Conservation (phyloP, 2,888 invertebrate genomes). For the Tubulanus polymorphus region DNA sequence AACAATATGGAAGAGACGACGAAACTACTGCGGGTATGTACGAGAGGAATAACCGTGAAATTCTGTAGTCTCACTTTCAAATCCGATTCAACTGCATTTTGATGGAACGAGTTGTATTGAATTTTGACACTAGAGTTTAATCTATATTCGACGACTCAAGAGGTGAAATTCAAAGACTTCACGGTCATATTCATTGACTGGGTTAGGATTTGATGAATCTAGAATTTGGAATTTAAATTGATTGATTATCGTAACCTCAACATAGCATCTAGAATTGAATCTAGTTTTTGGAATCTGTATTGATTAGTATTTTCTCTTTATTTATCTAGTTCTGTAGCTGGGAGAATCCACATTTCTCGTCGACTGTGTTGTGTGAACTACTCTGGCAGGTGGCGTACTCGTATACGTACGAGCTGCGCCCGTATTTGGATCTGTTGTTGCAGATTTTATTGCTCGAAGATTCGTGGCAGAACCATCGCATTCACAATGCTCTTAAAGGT, state of each 20-base stretch:
- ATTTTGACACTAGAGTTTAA: background rate
- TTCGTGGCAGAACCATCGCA: slow-evolving; percentile 91
- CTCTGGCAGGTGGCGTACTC: slow-evolving; percentile 79
- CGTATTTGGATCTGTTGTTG: slow-evolving; percentile 83
- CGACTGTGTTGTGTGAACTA: slow-evolving; percentile 81
- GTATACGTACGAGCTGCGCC: slow-evolving; percentile 89
- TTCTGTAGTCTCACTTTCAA: background rate
- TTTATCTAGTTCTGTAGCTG: slow-evolving; percentile 83
- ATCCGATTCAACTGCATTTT: background rate
- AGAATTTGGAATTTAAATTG: no score
- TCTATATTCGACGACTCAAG: background rate
- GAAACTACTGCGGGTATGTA: slow-evolving; percentile 63
- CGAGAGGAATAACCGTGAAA: no score
- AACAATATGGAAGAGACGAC: slow-evolving; percentile 87
- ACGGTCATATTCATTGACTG: no score
- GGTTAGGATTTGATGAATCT: no score
- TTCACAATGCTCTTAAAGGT: slow-evolving; percentile 90
- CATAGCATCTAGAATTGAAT: no score
- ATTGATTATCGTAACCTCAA: no score
- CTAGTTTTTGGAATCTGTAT: no score
- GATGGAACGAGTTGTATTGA: slow-evolving; percentile 1
- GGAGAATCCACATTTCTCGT: slow-evolving; percentile 94
- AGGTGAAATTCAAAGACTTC: no score
- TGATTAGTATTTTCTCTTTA: no score
- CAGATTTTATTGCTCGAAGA: slow-evolving; percentile 87